A percentile compares a stretch with the other conserved stretches of the same genome.
Evolutionary conservation across 2,888 invertebrate genomes (phyloP).

Genomic region (Drosophila lacicola): DNA sequence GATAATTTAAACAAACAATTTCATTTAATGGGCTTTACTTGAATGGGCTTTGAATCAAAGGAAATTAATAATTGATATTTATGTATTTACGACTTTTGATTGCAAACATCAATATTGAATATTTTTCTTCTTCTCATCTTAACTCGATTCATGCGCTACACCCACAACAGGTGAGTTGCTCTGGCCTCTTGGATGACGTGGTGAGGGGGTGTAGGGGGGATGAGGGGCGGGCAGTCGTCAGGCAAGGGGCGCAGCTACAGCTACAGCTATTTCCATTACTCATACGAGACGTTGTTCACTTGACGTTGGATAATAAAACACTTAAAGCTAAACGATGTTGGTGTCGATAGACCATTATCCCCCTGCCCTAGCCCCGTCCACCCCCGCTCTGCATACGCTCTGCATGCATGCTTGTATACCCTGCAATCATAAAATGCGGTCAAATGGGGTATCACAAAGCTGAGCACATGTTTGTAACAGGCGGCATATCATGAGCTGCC

Average conservation of each 20-base stretch:
- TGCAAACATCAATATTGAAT: constrained; percentile 5
- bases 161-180: not conserved
- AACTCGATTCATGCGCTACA: not conserved
- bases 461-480: not conserved
- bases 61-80: constrained; percentile 7
- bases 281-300: constrained; percentile 57
- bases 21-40: not conserved
- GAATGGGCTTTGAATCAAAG: not conserved
- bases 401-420: constrained; percentile 3
- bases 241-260: not conserved
- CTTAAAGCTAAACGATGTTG: constrained; percentile 53
- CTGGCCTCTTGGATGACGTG: too few relatives aligned
- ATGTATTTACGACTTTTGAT: constrained; percentile 10
- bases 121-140: not conserved
- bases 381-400: not conserved
- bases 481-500: too few relatives aligned
- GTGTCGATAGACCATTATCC: constrained; percentile 16
- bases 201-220: not conserved
- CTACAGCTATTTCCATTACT: constrained; percentile 25
- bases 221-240: not conserved
- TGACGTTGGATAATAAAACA: constrained; percentile 53
- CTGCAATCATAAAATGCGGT: not conserved
- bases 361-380: not conserved
- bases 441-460: too few relatives aligned
- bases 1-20: constrained; percentile 9